Evolutionary conservation across 2,797 vertebrate genomes (phyloP).

Genomic region (Oryzias dopingdopingensis): DNA sequence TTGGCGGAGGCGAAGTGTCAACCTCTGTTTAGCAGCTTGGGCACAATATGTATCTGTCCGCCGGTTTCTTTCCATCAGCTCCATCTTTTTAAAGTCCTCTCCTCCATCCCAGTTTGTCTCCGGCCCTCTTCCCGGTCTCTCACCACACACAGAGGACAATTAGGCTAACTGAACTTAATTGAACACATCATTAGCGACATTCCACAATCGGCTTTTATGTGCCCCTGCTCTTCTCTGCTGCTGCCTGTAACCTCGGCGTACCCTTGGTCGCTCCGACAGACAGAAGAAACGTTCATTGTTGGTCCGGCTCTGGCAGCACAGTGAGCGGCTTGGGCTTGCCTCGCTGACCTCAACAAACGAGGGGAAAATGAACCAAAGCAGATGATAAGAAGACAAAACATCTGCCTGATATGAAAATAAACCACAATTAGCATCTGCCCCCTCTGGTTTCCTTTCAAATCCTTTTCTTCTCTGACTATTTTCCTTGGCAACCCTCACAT

Average conservation of each 20-base stretch:
- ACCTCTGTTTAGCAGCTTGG: constrained; percentile 45
- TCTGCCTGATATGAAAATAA: constrained; percentile 29
- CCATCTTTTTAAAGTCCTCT: constrained; percentile 23
- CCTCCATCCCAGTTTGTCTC: constrained; percentile 24
- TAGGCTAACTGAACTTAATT: constrained; percentile 72
- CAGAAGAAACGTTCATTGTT: constrained; percentile 52
- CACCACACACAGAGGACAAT: constrained; percentile 58
- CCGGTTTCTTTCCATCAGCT: constrained; percentile 15
- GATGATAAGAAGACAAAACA: constrained; percentile 21
- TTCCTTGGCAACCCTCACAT: constrained; percentile 23
- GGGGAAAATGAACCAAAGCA: constrained; percentile 17
- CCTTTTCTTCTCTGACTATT: constrained; percentile 4
- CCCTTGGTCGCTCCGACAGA: constrained; percentile 23
- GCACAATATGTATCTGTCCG: constrained; percentile 53
- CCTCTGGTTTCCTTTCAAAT: constrained; percentile 11
- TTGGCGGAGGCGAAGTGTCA: constrained; percentile 53
- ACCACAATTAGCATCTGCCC: constrained; percentile 30
- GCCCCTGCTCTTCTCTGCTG: not conserved
- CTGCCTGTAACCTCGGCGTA: constrained; percentile 21
- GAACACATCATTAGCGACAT: constrained; percentile 74
- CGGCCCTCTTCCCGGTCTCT: constrained; percentile 13
- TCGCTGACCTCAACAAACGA: constrained; percentile 23
- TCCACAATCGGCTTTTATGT: constrained; percentile 51
- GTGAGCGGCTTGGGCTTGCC: constrained; percentile 7
- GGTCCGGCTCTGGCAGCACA: constrained; percentile 50